Conservation (phyloP, 1,140 invertebrate genomes). For the Littorina saxatilis region DNA sequence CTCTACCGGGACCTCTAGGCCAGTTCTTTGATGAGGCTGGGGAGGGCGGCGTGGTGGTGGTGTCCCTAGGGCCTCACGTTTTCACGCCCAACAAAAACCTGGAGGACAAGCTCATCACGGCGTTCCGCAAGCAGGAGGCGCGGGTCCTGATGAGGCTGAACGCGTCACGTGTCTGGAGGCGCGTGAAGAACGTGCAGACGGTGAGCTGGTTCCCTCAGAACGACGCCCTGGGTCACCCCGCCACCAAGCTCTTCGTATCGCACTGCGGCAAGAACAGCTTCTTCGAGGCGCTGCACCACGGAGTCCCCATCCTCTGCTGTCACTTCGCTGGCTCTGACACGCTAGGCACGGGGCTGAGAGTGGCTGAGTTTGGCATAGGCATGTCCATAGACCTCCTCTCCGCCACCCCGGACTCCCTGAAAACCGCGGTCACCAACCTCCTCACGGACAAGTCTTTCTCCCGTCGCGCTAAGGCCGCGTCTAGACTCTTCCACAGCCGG, state of each 20-base stretch:
- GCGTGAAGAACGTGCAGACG: slow-evolving; percentile 26
- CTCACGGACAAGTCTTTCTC: slow-evolving; percentile 40
- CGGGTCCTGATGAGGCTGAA: slow-evolving; percentile 40
- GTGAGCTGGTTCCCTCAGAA: slow-evolving; percentile 46
- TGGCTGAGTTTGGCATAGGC: slow-evolving; percentile 44
- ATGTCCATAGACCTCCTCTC: slow-evolving; percentile 33
- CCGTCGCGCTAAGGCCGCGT: slow-evolving; percentile 49
- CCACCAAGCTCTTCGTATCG: slow-evolving; percentile 56
- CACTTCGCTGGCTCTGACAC: slow-evolving; percentile 84
- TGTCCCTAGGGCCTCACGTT: slow-evolving; percentile 45
- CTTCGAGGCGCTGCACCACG: slow-evolving; percentile 61
- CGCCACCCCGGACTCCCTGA: slow-evolving; percentile 37
- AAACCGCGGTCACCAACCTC: slow-evolving; percentile 39
- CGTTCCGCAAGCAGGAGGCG: slow-evolving; percentile 33
- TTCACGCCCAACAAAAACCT: slow-evolving; percentile 28
- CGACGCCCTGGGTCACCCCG: slow-evolving; percentile 42
- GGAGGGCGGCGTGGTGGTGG: slow-evolving; percentile 47
- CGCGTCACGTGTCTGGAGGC: slow-evolving; percentile 6
- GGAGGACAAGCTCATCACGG: slow-evolving; percentile 37
- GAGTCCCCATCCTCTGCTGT: slow-evolving; percentile 78
- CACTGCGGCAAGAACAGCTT: slow-evolving; percentile 62
- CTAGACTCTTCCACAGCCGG: slow-evolving; percentile 48
- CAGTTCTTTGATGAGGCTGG: slow-evolving; percentile 36
- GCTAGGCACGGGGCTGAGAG: slow-evolving; percentile 69
- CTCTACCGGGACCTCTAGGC: slow-evolving; percentile 35